Base-by-base conservation (phyloP, 1,140 invertebrate species). In the Ptiloglossa arizonensis region DNA sequence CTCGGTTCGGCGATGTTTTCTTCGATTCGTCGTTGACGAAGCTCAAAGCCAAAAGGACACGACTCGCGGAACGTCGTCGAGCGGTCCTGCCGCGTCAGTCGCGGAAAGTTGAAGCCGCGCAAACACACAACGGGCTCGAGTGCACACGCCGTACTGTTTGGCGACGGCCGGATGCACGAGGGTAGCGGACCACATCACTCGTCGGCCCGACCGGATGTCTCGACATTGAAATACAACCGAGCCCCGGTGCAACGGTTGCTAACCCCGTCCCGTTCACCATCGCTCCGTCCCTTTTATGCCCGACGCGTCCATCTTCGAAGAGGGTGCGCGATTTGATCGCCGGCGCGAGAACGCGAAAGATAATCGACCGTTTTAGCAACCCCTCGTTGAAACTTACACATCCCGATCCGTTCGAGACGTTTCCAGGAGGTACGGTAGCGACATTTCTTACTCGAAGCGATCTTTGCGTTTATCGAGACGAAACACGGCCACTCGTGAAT, bases 101-200 rank as follows among this genome's bases (percentile, higher is more conserved):
- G 71, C 56, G 81, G 76, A 84, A 84, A 83, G 82, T 83, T 73
- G 76, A 76, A 83, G 71, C 67, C 44, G 52, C 27, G 79, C 82
- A 84, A 84, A 84, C 83, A 85, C 44, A 75, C 46, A 72, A 52
- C 52, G 56, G 74, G 76, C 46, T 50, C 67, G 64, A 78, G 62
- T 69, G 78, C 74, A 63, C 81, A 60, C 64, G 75, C 75, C 70
- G 69, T 64, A 38, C 19, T 86, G 85, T 86, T 84, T 86, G 86
- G 76, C 79, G 79, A 87, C 79, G 67, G 66, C 82, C 82, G 85
- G 85, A 86, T 83, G 69, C 77, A 81, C 80, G 83, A 83, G 86
- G 86, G 81, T 81, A 80, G 86, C 80, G 78, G 83, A 87, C 86
- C 86, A 87, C 86, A 87, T 87, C 86, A 87, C 86, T 87, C 86